phyloP scores from a whole-genome alignment of 2,888 invertebrate genomes.

The Eristalis intricaria region DNA sequence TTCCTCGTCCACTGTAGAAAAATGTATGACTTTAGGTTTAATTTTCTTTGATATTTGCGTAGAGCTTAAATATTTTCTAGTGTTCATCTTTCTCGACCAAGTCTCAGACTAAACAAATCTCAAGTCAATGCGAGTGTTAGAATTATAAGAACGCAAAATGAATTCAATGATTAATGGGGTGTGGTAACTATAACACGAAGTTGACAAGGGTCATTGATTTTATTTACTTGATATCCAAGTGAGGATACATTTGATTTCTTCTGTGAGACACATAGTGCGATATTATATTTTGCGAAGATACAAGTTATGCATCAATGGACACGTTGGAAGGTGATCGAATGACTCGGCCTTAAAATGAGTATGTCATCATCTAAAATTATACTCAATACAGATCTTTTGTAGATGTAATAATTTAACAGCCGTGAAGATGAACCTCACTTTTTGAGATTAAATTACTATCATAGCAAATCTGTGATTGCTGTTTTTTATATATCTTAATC shows the following conservation, averaged over 20 bases:
- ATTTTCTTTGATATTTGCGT: constrained; percentile 26
- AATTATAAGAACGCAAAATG: constrained; percentile 26
- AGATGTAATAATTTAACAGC: not conserved
- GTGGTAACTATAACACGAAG: constrained; percentile 18
- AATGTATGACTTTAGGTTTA: constrained; percentile 33
- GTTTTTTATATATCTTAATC: too few relatives aligned
- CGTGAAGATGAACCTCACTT: not conserved
- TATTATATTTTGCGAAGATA: constrained; percentile 44
- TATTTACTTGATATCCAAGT: constrained; percentile 35
- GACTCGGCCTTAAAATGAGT: constrained; percentile 10
- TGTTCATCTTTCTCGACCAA: constrained; percentile 51
- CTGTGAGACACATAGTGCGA: constrained; percentile 15
- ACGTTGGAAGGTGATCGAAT: constrained; percentile 22
- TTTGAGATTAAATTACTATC: not conserved
- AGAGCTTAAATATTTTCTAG: constrained; percentile 35
- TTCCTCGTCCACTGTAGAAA: constrained; percentile 80
- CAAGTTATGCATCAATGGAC: constrained; percentile 45
- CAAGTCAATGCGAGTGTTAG: constrained; percentile 35
- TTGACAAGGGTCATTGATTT: constrained; percentile 64
- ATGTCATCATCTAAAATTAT: constrained; percentile 51
- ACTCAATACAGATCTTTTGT: not conserved
- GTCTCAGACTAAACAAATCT: constrained; percentile 43
- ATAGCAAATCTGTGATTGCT: not conserved
- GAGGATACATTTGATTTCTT: constrained; percentile 11
- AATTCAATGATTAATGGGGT: constrained; percentile 36